Base-by-base conservation (phyloP, 2,113 vertebrate genomes). In the Propithecus coquereli region DNA sequence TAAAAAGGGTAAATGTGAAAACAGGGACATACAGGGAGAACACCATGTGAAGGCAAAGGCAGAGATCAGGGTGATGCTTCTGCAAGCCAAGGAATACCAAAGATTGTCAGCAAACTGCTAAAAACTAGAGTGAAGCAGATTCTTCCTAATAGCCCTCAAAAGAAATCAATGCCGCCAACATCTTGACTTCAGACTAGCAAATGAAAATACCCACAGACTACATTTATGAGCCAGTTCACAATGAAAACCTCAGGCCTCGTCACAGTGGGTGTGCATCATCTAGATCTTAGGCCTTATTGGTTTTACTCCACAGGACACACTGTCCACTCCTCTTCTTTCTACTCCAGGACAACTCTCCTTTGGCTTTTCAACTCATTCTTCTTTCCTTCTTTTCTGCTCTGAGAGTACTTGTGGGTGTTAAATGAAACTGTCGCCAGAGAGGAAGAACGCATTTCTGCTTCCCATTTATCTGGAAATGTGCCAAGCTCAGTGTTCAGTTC, bases 391-490 rank as follows among this genome's bases (percentile, higher is more conserved):
- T 45, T 79, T 73, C 71, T 68, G 11, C 30, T 74, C 71, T 94
- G 47, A 86, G 45, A 80, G 54, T 93, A 87, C 25, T 61, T 30
- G 37, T 68, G 71, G n/a, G 34, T 92, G 40, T 96, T 96, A 85
- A 97, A 91, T 61, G 73, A 92, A 88, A 93, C 37, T 81, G 77
- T 91, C 77, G 76, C 45, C 2, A 2, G 61, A 61, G 61, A 95
- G 43, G 59, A 96, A 89, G 45, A 73, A 94, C 1, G 13, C 22
- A 65, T 77, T 95, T 94, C 85, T 85, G 25, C 37, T 90, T 95
- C 30, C 32, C 25, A 70, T 95, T 95, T 95, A 80, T 85, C 90
- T 97, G 90, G 82, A 93, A 88, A 91, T 4, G 12, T 88, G 81
- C 88, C 91, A 97, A 79, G 47, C 37, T 97, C 77, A 91, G 27